These are phyloP conservation scores for Drosophila nr. perissopoda DNA, from an alignment of 2,888 invertebrate species.

Conservation along the genomic window DNA sequence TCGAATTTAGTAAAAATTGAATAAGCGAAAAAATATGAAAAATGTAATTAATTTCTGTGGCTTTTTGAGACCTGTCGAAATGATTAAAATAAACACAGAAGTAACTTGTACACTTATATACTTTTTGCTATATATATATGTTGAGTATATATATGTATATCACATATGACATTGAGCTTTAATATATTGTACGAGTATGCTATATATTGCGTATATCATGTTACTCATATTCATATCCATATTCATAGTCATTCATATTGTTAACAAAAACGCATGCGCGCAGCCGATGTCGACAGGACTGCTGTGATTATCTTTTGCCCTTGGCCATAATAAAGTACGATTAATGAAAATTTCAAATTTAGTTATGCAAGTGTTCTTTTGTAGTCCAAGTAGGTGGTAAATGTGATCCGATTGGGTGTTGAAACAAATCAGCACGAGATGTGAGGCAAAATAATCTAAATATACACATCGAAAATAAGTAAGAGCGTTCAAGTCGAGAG, in stretches of 20 bases:
- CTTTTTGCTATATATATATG: constrained; percentile 43
- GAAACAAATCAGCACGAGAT: constrained; percentile 17
- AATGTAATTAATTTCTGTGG: constrained; percentile 16
- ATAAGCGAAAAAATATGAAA: constrained; percentile 34
- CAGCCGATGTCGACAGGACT: constrained; percentile 88
- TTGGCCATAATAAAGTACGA: constrained; percentile 71
- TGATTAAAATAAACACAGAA: constrained; percentile 43
- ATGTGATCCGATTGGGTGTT: constrained; percentile 14
- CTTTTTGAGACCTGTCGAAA: constrained; percentile 23
- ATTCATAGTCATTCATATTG: constrained; percentile 49
- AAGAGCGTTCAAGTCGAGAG: not conserved
- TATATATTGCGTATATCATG: constrained; percentile 48
- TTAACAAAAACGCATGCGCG: constrained; percentile 86
- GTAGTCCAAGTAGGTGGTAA: not conserved
- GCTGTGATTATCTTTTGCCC: constrained; percentile 78
- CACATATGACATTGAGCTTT: constrained; percentile 62
- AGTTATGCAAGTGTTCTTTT: constrained; percentile 10
- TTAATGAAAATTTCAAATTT: constrained; percentile 1
- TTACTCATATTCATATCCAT: constrained; percentile 47
- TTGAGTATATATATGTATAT: constrained; percentile 57
- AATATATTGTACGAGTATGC: constrained; percentile 38
- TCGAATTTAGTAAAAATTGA: constrained; percentile 1
- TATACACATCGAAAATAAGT: not conserved
- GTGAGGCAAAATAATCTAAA: constrained; percentile 4
- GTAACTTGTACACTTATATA: constrained; percentile 48